Conservation (phyloP, 2,888 invertebrate genomes). For the Oscheius sp. region DNA sequence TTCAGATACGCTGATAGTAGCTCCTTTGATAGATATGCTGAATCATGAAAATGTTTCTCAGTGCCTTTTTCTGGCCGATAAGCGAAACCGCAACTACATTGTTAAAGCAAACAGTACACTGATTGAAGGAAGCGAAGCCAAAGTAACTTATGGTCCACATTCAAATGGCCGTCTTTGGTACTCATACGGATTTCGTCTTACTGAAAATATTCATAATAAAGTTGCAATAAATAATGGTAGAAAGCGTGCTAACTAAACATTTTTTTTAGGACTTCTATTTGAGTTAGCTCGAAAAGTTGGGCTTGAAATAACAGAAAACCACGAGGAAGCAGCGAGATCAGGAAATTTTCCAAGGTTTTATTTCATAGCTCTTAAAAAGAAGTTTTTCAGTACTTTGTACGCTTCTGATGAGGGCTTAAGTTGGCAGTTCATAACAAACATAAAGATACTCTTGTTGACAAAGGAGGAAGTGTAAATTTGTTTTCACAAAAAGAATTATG, state of each 20-base stretch:
- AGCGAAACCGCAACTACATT: slow-evolving; percentile 28
- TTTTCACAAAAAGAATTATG: too few species aligned
- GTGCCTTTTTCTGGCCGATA: slow-evolving; percentile 49
- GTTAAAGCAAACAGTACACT: slow-evolving; percentile 41
- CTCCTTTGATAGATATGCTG: slow-evolving; percentile 68
- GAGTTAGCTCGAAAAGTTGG: slow-evolving; percentile 43
- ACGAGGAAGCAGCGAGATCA: slow-evolving; percentile 48
- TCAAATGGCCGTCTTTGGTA: slow-evolving; percentile 71
- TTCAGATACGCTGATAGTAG: slow-evolving; percentile 63
- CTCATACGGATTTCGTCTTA: slow-evolving; percentile 72
- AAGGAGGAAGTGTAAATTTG: slow-evolving; percentile 40
- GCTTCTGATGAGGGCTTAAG: slow-evolving; percentile 60
- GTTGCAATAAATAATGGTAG: slow-evolving; percentile 55
- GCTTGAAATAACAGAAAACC: slow-evolving; percentile 39
- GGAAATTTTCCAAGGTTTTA: slow-evolving; percentile 47
- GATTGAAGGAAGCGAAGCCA: slow-evolving; percentile 39
- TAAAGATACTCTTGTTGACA: slow-evolving; percentile 50
- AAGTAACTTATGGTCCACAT: slow-evolving; percentile 71
- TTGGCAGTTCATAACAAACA: slow-evolving; percentile 56
- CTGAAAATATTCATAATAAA: slow-evolving; percentile 66
- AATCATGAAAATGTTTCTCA: slow-evolving; percentile 60
- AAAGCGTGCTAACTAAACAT: background rate
- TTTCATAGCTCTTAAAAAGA: background rate
- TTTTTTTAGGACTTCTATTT: slow-evolving; percentile 49
- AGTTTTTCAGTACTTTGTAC: slow-evolving; percentile 19